A percentile compares a stretch with the other conserved stretches of the same genome.
Evolutionary conservation across 2,113 vertebrate species (phyloP).

Genomic region (Calyptommatus sinebrachiatus): DNA sequence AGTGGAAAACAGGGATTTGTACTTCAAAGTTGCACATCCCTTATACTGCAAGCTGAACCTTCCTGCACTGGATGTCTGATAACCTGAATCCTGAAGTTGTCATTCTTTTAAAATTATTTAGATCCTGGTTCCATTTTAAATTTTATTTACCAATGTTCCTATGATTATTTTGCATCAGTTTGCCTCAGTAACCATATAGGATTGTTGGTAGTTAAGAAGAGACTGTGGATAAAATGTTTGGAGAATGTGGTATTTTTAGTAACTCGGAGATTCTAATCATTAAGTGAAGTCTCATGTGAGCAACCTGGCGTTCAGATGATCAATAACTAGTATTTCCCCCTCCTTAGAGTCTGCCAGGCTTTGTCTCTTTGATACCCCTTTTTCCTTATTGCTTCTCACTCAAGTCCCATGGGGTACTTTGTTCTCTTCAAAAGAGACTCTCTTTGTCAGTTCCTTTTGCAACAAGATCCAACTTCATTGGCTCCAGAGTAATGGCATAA

Average conservation of each 20-base stretch:
- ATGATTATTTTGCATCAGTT: not conserved
- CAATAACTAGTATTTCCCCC: not conserved
- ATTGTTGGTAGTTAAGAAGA: not conserved
- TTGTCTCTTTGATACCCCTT: not conserved
- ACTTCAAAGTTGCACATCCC: not conserved
- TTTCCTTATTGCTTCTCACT: not conserved
- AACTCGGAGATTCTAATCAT: not conserved
- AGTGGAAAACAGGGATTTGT: not conserved
- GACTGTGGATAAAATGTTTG: not conserved
- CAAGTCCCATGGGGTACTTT: not conserved
- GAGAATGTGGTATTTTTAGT: not conserved
- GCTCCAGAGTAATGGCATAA: not conserved
- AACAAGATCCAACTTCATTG: not conserved
- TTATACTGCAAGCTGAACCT: no score
- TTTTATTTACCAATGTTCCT: not conserved
- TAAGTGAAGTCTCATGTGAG: constrained; percentile 1
- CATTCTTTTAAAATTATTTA: not conserved
- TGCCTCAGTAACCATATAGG: not conserved
- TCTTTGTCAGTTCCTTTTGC: not conserved
- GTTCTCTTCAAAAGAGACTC: not conserved
- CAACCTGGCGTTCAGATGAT: not conserved
- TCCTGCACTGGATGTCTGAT: no score
- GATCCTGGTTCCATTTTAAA: not conserved
- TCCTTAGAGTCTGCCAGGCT: not conserved
- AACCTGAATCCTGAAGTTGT: not conserved